Evolutionary conservation across 1,140 invertebrate genomes (phyloP).

Genomic region (Oppia nitens): DNA sequence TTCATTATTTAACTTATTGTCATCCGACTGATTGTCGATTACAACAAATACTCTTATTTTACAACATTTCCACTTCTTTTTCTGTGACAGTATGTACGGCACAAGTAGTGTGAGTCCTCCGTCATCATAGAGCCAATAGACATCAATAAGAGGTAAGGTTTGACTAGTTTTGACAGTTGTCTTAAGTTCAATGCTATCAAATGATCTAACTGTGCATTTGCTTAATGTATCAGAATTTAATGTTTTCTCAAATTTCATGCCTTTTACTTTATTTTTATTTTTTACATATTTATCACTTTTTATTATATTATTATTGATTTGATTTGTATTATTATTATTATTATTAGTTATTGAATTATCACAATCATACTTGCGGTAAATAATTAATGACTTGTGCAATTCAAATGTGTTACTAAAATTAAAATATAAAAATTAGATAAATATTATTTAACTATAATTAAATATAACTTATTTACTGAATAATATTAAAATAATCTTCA

Average conservation of each 20-base stretch:
- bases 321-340: no score
- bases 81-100: constrained; percentile 77
- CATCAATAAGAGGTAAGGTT: constrained; percentile 39
- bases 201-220: background rate
- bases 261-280: background rate
- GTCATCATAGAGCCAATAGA: constrained; percentile 46
- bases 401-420: constrained; percentile 31
- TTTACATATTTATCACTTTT: no score
- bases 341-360: background rate
- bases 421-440: background rate
- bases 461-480: constrained; percentile 33
- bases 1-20: constrained; percentile 25
- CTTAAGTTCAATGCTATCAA: background rate
- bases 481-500: constrained; percentile 31
- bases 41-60: constrained; percentile 77
- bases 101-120: constrained; percentile 65
- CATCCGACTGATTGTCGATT: constrained; percentile 52
- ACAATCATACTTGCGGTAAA: constrained; percentile 27
- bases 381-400: constrained; percentile 34
- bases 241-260: background rate
- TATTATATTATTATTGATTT: no score
- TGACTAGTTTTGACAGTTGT: constrained; percentile 19
- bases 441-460: background rate
- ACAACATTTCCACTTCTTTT: constrained; percentile 64
- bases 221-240: background rate